Percentiles rank a stretch among this genome's conserved stretches.
phyloP scores from a whole-genome alignment of 2,797 vertebrate genomes.

The Coreius guichenoti region DNA sequence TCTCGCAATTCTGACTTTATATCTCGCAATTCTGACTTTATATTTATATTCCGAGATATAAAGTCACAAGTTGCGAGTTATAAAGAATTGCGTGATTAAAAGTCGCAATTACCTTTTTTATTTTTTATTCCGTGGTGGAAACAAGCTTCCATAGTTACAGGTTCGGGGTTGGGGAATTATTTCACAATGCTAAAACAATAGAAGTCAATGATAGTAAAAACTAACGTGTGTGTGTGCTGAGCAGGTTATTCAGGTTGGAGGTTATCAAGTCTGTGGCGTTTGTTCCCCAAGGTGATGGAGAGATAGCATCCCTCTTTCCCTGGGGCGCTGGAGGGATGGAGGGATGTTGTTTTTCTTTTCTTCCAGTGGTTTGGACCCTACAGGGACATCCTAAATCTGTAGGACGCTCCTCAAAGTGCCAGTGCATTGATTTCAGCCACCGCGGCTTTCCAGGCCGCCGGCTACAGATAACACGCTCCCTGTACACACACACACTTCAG shows the following conservation, averaged over 20 bases:
- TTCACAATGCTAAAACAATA: neutral
- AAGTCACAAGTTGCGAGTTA: too few relatives aligned
- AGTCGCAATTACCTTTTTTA: too few relatives aligned
- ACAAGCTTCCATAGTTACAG: too few relatives aligned
- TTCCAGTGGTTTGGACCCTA: constrained; percentile 47
- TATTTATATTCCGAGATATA: too few relatives aligned
- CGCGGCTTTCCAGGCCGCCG: constrained; percentile 73
- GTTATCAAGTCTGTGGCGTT: constrained; percentile 48
- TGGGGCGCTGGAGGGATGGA: constrained; percentile 18
- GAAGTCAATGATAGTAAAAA: neutral
- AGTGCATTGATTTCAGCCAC: constrained; percentile 82
- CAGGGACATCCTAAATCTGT: constrained; percentile 73
- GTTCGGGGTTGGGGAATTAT: neutral
- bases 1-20: too few relatives aligned
- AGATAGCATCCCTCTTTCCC: constrained; percentile 40
- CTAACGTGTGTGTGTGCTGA: neutral
- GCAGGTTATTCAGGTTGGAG: constrained; percentile 35
- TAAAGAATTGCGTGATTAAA: too few relatives aligned
- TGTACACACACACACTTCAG: constrained; percentile 38
- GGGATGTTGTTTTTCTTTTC: constrained; percentile 35
- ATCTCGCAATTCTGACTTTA: too few relatives aligned
- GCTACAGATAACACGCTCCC: constrained; percentile 48
- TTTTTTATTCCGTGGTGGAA: too few relatives aligned
- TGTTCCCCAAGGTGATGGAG: constrained; percentile 24
- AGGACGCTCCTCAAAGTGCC: constrained; percentile 78